Percentiles rank a stretch among this genome's conserved stretches.
These are phyloP conservation scores for Chiroxiphia lanceolata DNA, from an alignment of 2,797 vertebrate species.

Conservation along the genomic window DNA sequence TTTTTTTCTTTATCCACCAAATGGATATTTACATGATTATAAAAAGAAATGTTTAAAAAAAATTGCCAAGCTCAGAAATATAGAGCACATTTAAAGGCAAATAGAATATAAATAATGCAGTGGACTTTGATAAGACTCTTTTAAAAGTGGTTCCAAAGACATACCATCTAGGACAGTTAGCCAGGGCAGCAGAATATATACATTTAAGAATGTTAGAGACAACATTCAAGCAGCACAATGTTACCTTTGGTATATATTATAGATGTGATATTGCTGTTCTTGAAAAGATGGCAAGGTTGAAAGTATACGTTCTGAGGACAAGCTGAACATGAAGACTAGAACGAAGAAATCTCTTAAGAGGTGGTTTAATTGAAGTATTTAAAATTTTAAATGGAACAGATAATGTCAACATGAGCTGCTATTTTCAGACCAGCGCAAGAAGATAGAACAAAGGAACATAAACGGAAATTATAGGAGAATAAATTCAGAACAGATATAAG, in stretches of 20 bases:
- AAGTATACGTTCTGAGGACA: constrained; percentile 56
- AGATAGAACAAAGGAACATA: constrained; percentile 61
- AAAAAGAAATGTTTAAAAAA: constrained; percentile 36
- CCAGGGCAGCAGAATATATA: background rate
- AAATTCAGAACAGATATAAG: constrained; percentile 64
- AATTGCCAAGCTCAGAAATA: background rate
- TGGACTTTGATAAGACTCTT: constrained; percentile 49
- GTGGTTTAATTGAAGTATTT: constrained; percentile 72
- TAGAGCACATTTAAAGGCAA: constrained; percentile 19
- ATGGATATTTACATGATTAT: constrained; percentile 33
- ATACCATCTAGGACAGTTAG: background rate
- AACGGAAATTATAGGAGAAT: constrained; percentile 68
- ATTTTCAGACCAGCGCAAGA: constrained; percentile 61
- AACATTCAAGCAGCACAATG: constrained; percentile 3
- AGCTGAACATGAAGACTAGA: constrained; percentile 49
- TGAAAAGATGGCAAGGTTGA: constrained; percentile 69
- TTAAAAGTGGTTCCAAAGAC: constrained; percentile 58
- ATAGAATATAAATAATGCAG: background rate
- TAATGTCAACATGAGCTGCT: constrained; percentile 68
- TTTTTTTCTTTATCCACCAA: background rate
- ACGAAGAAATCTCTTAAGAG: constrained; percentile 65
- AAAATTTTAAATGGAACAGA: constrained; percentile 65
- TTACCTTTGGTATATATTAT: constrained; percentile 47
- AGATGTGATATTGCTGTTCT: constrained; percentile 46
- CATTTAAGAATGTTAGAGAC: constrained; percentile 2